A percentile compares a stretch with the other conserved stretches of the same genome.
phyloP scores from a whole-genome alignment of 2,888 invertebrate species.

The Rhagonycha lutea region DNA sequence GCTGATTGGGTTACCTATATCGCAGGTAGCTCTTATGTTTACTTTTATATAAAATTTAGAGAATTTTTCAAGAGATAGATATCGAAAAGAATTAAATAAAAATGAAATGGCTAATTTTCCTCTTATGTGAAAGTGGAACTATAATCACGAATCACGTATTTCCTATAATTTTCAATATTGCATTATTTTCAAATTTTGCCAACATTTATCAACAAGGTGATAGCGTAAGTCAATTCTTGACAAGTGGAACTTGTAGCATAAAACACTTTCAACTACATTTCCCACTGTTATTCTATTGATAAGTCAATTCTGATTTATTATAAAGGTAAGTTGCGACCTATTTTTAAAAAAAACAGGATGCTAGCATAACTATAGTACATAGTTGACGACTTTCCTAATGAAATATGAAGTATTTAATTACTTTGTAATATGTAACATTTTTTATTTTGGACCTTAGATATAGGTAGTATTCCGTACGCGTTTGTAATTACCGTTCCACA shows the following conservation, averaged over 20 bases:
- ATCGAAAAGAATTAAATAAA: no score
- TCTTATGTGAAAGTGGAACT: background rate
- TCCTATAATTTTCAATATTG: background rate
- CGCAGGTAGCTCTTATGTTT: background rate
- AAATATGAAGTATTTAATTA: background rate
- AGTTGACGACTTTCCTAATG: background rate
- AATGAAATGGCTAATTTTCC: no score
- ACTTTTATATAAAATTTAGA: background rate
- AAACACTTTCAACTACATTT: background rate
- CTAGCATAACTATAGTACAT: background rate
- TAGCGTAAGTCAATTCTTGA: background rate
- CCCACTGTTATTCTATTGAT: background rate
- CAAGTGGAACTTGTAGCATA: background rate
- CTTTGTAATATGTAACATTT: background rate
- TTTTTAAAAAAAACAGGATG: background rate
- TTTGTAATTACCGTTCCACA: conserved; percentile 9
- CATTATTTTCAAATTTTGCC: background rate
- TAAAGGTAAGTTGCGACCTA: background rate
- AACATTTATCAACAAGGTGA: background rate
- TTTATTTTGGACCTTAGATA: background rate
- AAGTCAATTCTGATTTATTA: background rate
- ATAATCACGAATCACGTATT: background rate
- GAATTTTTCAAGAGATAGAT: no score
- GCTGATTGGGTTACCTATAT: background rate
- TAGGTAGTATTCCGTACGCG: conserved; percentile 2